These are phyloP conservation scores for Sebastes minor DNA, from an alignment of 2,797 vertebrate species.

Conservation along the genomic window DNA sequence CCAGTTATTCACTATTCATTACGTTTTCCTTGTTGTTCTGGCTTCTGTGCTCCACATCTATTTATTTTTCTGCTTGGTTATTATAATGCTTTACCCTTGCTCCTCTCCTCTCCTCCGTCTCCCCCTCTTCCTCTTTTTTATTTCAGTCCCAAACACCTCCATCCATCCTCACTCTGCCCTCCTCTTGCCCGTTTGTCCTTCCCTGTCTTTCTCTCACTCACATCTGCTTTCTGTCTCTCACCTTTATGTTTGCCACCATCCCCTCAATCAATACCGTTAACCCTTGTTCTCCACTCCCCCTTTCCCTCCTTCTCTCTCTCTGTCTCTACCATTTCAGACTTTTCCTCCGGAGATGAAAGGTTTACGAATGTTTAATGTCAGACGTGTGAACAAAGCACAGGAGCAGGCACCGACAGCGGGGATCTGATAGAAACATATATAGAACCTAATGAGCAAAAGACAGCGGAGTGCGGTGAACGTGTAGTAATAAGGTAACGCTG, in stretches of 20 bases:
- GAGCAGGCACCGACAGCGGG: constrained; percentile 8
- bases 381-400: constrained; percentile 50
- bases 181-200: constrained; percentile 40
- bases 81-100: constrained; percentile 38
- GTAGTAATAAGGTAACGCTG: constrained; percentile 26
- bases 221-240: constrained; percentile 47
- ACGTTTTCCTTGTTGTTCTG: constrained; percentile 10
- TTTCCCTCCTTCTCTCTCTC: neutral
- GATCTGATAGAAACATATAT: constrained; percentile 38
- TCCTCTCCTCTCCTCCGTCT: neutral
- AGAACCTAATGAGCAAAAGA: constrained; percentile 40
- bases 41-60: constrained; percentile 14
- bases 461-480: neutral
- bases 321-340: constrained; percentile 23
- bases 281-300: constrained; percentile 13
- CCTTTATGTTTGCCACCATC: constrained; percentile 45
- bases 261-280: constrained; percentile 54
- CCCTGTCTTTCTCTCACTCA: constrained; percentile 27
- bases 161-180: constrained; percentile 48
- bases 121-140: neutral
- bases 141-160: constrained; percentile 22
- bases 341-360: constrained; percentile 54
- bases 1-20: constrained; percentile 24
- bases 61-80: constrained; percentile 26
- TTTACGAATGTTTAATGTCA: constrained; percentile 56